Evolutionary conservation across 1,140 invertebrate species (phyloP).

Genomic region (Drosophila lacteicornis): DNA sequence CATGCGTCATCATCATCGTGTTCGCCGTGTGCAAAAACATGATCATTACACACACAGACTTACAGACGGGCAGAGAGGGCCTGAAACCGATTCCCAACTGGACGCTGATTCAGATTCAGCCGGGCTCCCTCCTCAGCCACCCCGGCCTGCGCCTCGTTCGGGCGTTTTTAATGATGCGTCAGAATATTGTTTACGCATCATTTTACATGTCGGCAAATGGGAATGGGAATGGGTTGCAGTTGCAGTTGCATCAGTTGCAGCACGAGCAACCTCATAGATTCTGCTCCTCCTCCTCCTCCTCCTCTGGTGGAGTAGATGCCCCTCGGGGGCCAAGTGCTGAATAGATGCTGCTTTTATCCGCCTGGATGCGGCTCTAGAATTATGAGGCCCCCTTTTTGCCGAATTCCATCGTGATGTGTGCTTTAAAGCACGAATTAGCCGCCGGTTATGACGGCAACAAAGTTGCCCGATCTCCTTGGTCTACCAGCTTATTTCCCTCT

Average conservation of each 20-base stretch:
- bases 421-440: constrained; percentile 75
- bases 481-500: not conserved
- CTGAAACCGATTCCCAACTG: constrained; percentile 54
- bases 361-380: constrained; percentile 49
- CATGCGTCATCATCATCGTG: constrained; percentile 80
- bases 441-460: constrained; percentile 35
- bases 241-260: constrained; percentile 16
- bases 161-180: constrained; percentile 83
- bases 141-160: constrained; percentile 50
- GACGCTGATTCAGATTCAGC: constrained; percentile 56
- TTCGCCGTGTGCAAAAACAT: constrained; percentile 67
- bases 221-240: constrained; percentile 23
- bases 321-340: constrained; percentile 25
- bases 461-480: constrained; percentile 12
- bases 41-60: constrained; percentile 53
- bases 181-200: constrained; percentile 83
- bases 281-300: not conserved
- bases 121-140: not conserved
- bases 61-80: constrained; percentile 16
- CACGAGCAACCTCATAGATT: constrained; percentile 37
- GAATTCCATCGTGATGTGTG: constrained; percentile 72
- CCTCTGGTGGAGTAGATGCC: not conserved
- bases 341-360: constrained; percentile 44
- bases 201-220: constrained; percentile 81
- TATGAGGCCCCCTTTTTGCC: constrained; percentile 56